Evolutionary conservation across 2,888 invertebrate genomes (phyloP).

Genomic region (Cephonodes hylas): DNA sequence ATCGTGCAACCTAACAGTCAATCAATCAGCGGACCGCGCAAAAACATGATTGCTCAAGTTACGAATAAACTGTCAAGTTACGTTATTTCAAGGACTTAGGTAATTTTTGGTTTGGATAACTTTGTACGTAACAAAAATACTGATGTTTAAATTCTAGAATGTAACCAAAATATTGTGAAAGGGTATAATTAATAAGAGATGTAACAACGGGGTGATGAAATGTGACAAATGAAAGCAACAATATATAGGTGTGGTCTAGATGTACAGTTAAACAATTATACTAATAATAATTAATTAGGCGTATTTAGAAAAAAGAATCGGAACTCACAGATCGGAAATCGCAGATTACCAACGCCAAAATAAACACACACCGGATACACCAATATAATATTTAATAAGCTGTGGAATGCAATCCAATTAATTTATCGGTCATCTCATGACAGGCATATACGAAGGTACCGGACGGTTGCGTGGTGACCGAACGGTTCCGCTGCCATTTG

Average conservation of each 20-base stretch:
- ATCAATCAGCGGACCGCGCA: neutral
- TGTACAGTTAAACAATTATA: no score
- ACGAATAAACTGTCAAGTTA: neutral
- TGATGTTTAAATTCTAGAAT: no score
- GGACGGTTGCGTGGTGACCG: neutral
- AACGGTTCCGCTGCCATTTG: neutral
- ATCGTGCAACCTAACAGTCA: neutral
- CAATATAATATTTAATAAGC: neutral
- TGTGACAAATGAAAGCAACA: neutral
- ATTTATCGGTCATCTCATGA: neutral
- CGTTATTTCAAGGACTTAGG: neutral
- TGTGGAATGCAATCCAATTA: neutral
- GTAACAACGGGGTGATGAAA: no score
- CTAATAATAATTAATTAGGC: no score
- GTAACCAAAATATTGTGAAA: no score
- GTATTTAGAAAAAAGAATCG: no score
- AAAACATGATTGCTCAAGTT: neutral
- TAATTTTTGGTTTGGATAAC: neutral
- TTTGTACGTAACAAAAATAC: no score
- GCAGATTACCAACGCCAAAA: no score
- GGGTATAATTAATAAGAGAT: no score
- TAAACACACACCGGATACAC: neutral
- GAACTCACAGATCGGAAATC: no score
- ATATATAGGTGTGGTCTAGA: no score
- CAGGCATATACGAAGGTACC: neutral